Conservation (phyloP, 2,113 vertebrate genomes). For the Alexandromys fortis region DNA sequence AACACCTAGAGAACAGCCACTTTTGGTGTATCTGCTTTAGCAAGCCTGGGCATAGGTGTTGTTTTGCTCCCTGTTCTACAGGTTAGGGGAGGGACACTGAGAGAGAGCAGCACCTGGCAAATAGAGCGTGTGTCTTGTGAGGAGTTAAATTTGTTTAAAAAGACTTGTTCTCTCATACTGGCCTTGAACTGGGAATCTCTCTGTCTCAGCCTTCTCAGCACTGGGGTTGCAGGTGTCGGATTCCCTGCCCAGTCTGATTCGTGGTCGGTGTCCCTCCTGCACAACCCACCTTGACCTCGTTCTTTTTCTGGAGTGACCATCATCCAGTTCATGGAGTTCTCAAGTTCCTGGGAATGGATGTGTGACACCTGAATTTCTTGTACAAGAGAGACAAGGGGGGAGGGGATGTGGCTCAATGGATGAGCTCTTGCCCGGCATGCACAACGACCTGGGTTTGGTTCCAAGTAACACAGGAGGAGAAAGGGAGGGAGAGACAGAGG, state of each 20-base stretch:
- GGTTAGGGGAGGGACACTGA: not conserved
- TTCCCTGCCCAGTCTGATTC: not conserved
- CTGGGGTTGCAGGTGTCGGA: not conserved
- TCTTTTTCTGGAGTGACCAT: not conserved
- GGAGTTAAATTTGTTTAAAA: not conserved
- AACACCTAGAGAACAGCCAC: not conserved
- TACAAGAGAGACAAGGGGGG: not conserved
- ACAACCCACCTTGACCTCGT: not conserved
- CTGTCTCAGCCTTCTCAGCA: not conserved
- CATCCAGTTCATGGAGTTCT: not conserved
- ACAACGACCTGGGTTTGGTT: not conserved
- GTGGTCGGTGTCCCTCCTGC: not conserved
- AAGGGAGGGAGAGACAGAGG: not conserved
- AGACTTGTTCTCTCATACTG: not conserved
- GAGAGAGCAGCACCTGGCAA: not conserved
- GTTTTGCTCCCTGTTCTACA: not conserved
- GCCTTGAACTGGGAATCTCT: not conserved
- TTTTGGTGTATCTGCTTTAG: not conserved
- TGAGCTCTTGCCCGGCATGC: not conserved
- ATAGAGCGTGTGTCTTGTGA: not conserved
- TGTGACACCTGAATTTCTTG: not conserved
- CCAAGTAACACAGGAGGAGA: not conserved
- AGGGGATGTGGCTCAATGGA: not conserved
- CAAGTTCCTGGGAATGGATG: fast-evolving
- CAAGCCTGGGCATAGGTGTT: not conserved